Base-by-base conservation (phyloP, 30 jellyfish, hydroid and myxozoan species). In the Hydra vulgaris region DNA sequence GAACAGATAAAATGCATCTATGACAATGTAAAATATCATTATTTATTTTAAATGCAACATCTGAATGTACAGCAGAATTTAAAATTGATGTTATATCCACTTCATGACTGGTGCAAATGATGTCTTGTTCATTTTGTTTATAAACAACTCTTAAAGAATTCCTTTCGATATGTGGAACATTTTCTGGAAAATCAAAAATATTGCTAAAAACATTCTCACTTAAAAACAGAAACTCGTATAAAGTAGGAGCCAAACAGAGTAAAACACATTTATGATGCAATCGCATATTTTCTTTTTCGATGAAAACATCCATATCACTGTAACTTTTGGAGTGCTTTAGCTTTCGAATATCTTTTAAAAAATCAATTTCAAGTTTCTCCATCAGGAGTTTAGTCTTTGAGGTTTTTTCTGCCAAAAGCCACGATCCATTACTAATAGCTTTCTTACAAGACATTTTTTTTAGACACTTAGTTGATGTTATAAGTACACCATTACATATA, bases 211-310 rank as follows among this genome's bases (percentile, higher is more conserved):
- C 26, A 15, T 71, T 5, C 15, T 71, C 26, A 15, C 20, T 71
- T 15, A 71, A 17, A 17, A 27, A 17, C 53, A 75, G 0, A 25
- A 21, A 24, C 16, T 27, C 83, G 26, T 25, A 75, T 1, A 75
- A 70, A 23, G 71, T 26, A 20, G 83, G 83, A 1, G 83, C 83
- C 17, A 26, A 54, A 54, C 21, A 17, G 53, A 25, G 53, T 27
- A 75, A 21, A 15, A 75, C 21, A 75, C 83, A 75, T 21, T 53
- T 26, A 75, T 75, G 83, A 21, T 54, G 53, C 69, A 75, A 25
- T 8, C 21, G 69, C 69, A 75, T 15, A 18, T 75, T 18, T 25
- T 17, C 69, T 22, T 53, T 26, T 26, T 1, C 83, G 20, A 75
- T 26, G 26, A 0, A 75, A 17, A 75, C 25, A 16, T 75, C 24